phyloP scores from a whole-genome alignment of 2,113 vertebrate species.

The Oreocharis arfaki region DNA sequence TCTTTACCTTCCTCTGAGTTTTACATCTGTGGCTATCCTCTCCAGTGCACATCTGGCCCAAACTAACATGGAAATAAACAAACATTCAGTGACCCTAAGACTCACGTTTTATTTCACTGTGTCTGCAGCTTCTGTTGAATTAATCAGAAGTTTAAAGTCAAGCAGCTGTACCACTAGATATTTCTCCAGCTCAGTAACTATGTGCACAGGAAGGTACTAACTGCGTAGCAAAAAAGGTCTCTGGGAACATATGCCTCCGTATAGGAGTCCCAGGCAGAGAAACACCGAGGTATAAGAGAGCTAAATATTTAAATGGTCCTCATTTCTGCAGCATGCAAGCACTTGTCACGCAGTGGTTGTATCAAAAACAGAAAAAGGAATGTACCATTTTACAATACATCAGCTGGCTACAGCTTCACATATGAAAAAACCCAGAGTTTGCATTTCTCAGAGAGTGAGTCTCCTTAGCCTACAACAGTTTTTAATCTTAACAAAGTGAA shows the following conservation, averaged over 20 bases:
- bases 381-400: not conserved
- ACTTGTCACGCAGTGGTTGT: not conserved
- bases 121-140: not conserved
- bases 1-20: not conserved
- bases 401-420: not conserved
- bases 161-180: not conserved
- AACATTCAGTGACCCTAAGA: not conserved
- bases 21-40: not conserved
- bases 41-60: not conserved
- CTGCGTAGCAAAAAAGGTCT: not conserved
- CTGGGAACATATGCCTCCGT: not conserved
- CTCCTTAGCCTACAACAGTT: not conserved
- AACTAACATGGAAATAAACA: not conserved
- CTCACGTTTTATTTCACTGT: not conserved
- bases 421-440: not conserved
- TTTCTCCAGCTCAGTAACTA: not conserved
- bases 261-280: not conserved
- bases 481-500: not conserved
- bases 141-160: not conserved
- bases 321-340: not conserved
- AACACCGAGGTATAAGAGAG: not conserved
- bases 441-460: rapidly evolving
- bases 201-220: not conserved
- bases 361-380: not conserved
- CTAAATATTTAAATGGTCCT: not conserved